Evolutionary conservation across 2,797 vertebrate genomes (phyloP).

Genomic region (Ibycter americanus): DNA sequence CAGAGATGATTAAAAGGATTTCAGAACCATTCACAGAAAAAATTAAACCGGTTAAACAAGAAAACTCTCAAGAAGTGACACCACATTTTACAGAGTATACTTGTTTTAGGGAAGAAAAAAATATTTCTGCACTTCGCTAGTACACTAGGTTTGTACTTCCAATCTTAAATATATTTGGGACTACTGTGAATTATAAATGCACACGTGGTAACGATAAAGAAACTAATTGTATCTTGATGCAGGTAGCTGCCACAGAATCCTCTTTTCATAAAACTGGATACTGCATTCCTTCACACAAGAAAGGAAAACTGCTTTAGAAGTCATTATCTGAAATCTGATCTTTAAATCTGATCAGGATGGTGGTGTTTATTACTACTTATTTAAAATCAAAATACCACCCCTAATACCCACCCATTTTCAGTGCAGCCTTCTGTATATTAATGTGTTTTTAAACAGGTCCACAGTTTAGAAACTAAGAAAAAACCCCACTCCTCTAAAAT

Average conservation of each 20-base stretch:
- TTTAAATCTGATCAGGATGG: neutral
- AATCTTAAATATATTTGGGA: neutral
- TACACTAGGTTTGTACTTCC: neutral
- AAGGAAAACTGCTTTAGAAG: neutral
- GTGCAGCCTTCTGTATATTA: neutral
- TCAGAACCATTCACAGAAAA: neutral
- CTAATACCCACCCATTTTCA: neutral
- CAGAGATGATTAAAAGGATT: neutral
- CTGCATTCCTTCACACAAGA: neutral
- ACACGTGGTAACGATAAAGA: neutral
- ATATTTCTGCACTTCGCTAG: neutral
- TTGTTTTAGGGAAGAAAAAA: neutral
- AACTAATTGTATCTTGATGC: neutral
- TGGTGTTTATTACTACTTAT: neutral
- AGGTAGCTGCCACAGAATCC: neutral
- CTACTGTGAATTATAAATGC: neutral
- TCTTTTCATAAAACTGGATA: neutral
- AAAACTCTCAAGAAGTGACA: neutral
- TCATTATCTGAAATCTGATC: neutral
- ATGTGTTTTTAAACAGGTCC: neutral
- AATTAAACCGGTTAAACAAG: neutral
- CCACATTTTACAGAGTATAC: neutral
- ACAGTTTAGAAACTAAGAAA: neutral
- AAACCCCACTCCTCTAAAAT: neutral
- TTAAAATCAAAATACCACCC: neutral